Conservation (phyloP, 2,113 vertebrate species). For the Empidonax alnorum region DNA sequence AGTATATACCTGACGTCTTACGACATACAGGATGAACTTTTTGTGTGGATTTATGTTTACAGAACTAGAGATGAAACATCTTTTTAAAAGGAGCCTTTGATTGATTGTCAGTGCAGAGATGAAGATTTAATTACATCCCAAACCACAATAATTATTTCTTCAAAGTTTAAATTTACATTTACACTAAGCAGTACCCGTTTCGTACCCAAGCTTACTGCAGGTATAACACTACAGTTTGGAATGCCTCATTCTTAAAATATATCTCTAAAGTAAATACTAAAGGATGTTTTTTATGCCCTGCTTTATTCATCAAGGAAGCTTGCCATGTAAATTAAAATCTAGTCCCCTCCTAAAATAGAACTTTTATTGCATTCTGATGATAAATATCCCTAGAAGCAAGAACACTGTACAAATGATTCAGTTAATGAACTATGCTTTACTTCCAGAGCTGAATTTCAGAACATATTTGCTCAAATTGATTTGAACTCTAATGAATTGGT, state of each 20-base stretch:
- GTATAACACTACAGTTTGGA: neutral
- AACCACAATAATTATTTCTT: neutral
- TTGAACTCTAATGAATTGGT: constrained; percentile 38
- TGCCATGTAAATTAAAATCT: constrained; percentile 65
- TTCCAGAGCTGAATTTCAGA: constrained; percentile 51
- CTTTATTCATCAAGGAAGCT: constrained; percentile 35
- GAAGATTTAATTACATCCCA: neutral
- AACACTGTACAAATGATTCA: constrained; percentile 42
- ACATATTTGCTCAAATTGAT: constrained; percentile 55
- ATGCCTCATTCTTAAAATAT: neutral
- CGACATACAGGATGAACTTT: neutral
- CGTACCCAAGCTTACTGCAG: neutral
- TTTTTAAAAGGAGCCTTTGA: neutral
- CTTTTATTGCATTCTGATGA: constrained; percentile 59
- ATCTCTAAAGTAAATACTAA: neutral
- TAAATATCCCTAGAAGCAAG: constrained; percentile 59
- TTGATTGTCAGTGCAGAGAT: neutral
- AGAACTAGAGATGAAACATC: neutral
- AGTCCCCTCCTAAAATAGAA: constrained; percentile 50
- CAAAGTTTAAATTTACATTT: neutral
- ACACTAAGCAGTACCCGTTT: neutral
- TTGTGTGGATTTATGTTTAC: neutral
- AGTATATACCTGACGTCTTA: neutral
- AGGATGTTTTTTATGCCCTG: neutral
- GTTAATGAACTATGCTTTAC: constrained; percentile 66